phyloP scores from a whole-genome alignment of 2,888 invertebrate genomes.

The Apamea epomidion region DNA sequence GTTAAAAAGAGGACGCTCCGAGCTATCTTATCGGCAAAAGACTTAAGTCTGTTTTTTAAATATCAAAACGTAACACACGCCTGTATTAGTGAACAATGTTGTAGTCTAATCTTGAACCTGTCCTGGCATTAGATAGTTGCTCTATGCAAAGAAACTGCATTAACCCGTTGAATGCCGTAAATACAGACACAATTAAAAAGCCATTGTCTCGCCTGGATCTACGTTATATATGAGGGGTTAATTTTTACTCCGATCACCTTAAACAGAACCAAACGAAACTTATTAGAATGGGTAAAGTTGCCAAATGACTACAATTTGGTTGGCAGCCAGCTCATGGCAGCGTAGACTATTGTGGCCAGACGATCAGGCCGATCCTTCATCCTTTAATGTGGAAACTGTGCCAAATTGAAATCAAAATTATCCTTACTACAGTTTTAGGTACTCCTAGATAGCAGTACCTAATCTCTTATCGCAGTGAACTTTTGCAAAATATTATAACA shows the following conservation, averaged over 20 bases:
- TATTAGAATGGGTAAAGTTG: constrained; percentile 3
- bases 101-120: neutral
- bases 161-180: too few relatives aligned
- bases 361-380: neutral
- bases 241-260: neutral
- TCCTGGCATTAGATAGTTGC: neutral
- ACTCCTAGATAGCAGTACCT: too few relatives aligned
- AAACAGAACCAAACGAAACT: neutral
- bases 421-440: neutral
- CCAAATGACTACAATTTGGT: constrained; percentile 43
- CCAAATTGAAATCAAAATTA: constrained; percentile 25
- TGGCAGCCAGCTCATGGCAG: neutral
- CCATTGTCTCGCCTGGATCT: too few relatives aligned
- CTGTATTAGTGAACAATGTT: neutral
- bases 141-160: neutral
- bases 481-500: neutral
- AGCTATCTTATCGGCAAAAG: neutral
- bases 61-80: neutral
- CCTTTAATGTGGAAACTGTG: neutral
- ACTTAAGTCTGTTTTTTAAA: neutral
- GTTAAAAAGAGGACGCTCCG: too few relatives aligned
- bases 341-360: too few relatives aligned
- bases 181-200: too few relatives aligned
- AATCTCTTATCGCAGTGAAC: neutral
- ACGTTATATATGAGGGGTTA: too few relatives aligned